Conservation (phyloP, 2,797 vertebrate genomes). For the Heteromormyrus szaboi region DNA sequence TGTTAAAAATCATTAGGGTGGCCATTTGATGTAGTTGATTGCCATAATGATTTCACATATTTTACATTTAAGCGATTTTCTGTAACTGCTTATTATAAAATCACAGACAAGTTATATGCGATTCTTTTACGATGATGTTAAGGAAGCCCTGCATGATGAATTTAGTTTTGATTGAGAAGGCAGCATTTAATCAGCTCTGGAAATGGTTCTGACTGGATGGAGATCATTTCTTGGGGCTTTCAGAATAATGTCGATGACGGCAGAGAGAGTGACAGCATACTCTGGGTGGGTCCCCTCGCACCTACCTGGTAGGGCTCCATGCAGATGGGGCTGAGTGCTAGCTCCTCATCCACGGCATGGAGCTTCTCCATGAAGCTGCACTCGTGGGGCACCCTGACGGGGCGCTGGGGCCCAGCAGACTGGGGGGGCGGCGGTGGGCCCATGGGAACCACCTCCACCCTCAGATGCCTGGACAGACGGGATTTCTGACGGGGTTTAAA, state of each 20-base stretch:
- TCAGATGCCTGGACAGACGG: conserved; percentile 55
- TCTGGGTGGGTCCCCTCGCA: not conserved
- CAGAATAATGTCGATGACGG: not conserved
- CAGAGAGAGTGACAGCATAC: no score
- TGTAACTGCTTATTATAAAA: not conserved
- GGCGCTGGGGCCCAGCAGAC: conserved; percentile 33
- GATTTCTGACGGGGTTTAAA: conserved; percentile 37
- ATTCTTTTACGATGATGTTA: not conserved
- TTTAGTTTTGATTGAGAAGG: not conserved
- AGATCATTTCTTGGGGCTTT: not conserved
- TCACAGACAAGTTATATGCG: not conserved
- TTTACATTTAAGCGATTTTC: not conserved
- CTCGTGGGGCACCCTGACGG: conserved; percentile 52
- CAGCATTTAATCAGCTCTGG: not conserved
- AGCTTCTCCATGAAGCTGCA: conserved; percentile 80
- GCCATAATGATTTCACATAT: not conserved
- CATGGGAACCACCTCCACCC: conserved; percentile 71
- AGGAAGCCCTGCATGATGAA: not conserved
- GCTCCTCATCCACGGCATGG: conserved; percentile 79
- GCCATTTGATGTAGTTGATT: not conserved
- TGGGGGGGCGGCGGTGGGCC: conserved; percentile 70
- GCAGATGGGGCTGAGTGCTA: conserved; percentile 68
- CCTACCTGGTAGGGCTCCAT: conserved; percentile 79
- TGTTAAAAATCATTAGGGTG: not conserved
- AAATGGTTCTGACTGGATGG: not conserved